Evolutionary conservation across 2,888 invertebrate genomes (phyloP).

Genomic region (Gryllus longicercus): DNA sequence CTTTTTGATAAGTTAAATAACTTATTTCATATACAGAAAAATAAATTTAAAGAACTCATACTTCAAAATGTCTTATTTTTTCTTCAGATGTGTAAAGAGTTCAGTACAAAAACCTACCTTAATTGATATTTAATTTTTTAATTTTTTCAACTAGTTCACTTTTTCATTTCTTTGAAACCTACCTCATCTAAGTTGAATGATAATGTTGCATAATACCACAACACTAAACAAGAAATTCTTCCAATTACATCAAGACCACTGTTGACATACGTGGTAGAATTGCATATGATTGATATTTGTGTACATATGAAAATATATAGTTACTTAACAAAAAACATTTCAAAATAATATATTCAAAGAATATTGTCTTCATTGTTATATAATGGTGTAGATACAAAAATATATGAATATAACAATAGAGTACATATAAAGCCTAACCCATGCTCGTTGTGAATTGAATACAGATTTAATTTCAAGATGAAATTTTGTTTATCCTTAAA

Average conservation of each 20-base stretch:
- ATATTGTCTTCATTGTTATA: constrained; percentile 11
- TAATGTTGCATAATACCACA: neutral
- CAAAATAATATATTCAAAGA: neutral
- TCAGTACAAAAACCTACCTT: neutral
- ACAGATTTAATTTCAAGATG: too few species aligned
- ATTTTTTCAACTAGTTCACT: neutral
- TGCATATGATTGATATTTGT: neutral
- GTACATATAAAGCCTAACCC: too few species aligned
- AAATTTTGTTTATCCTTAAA: too few species aligned
- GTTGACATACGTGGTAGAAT: neutral
- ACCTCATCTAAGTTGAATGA: neutral
- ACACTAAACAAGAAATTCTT: neutral
- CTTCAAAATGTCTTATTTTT: too few species aligned
- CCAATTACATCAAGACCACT: neutral
- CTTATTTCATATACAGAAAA: too few species aligned
- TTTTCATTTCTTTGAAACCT: too few species aligned
- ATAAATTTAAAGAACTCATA: too few species aligned
- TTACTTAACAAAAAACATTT: neutral
- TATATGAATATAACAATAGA: neutral
- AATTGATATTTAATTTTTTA: constrained; percentile 18
- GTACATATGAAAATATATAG: neutral
- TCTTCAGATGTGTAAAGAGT: too few species aligned
- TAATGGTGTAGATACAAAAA: neutral
- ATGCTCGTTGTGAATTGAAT: too few species aligned
- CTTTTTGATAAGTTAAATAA: too few species aligned